phyloP scores from a whole-genome alignment of 23 tunicate species.

The Diplosoma virens region DNA sequence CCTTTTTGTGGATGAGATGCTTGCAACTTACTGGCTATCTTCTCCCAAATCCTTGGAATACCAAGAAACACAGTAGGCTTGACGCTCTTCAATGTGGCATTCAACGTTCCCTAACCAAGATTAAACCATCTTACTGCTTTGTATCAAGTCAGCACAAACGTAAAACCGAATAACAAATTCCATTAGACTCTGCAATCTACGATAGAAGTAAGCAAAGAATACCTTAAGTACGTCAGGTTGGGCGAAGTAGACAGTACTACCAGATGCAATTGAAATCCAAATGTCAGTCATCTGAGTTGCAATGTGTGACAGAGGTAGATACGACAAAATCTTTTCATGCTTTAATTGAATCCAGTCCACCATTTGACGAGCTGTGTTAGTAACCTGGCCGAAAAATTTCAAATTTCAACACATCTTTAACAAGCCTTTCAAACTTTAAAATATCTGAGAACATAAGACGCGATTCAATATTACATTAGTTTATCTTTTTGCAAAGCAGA shows the following conservation, averaged over 20 bases:
- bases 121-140: too few relatives aligned
- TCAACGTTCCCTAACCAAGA: conserved; percentile 44
- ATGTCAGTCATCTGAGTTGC: conserved; percentile 48
- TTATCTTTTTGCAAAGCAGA: too few relatives aligned
- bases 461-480: too few relatives aligned
- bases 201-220: not conserved
- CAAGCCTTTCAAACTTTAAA: too few relatives aligned
- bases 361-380: conserved; percentile 36
- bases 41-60: conserved; percentile 68
- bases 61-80: conserved; percentile 38
- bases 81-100: conserved; percentile 28
- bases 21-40: conserved; percentile 24
- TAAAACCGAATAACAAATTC: not conserved
- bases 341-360: conserved; percentile 4
- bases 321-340: conserved; percentile 39
- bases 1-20: not conserved
- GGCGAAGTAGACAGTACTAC: conserved; percentile 50
- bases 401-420: too few relatives aligned
- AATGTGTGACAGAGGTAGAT: conserved; percentile 57
- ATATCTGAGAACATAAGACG: too few relatives aligned
- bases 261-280: conserved; percentile 33
- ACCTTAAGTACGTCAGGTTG: conserved; percentile 45
- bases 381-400: conserved; percentile 30
- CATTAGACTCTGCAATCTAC: not conserved
- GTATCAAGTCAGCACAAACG: too few relatives aligned